Evolutionary conservation across 2,888 invertebrate species (phyloP).

Genomic region (Lasioglossum marginatum): DNA sequence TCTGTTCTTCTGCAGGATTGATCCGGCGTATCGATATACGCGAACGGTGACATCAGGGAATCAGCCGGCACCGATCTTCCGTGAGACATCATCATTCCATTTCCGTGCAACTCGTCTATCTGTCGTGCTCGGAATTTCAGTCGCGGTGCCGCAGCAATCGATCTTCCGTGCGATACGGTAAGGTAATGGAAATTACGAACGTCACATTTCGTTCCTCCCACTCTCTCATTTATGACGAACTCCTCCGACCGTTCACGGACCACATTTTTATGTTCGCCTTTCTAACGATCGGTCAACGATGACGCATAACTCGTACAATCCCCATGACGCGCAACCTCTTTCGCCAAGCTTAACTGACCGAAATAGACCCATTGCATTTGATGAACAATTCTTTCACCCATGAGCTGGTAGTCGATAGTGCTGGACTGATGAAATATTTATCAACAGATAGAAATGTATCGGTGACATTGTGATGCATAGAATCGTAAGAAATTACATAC

Average conservation of each 20-base stretch:
- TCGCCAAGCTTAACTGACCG: not conserved
- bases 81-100: constrained; percentile 69
- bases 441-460: not conserved
- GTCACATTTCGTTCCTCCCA: constrained; percentile 52
- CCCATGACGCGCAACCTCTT: not conserved
- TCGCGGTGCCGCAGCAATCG: constrained; percentile 56
- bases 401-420: not conserved
- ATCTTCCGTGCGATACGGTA: constrained; percentile 54
- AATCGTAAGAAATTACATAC: not conserved
- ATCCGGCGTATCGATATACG: constrained; percentile 64
- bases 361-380: not conserved
- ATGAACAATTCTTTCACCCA: not conserved
- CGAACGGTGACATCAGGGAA: constrained; percentile 44
- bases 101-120: constrained; percentile 59
- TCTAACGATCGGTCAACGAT: constrained; percentile 38
- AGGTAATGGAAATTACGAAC: constrained; percentile 63
- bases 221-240: constrained; percentile 31
- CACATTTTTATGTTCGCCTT: not conserved
- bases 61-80: constrained; percentile 49
- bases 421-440: not conserved
- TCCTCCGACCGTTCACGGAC: not conserved
- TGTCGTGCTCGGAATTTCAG: constrained; percentile 64
- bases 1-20: constrained; percentile 70
- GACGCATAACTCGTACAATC: constrained; percentile 12
- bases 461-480: not conserved